Conservation (phyloP, 2,888 invertebrate genomes). For the Trichogramma evanescens region DNA sequence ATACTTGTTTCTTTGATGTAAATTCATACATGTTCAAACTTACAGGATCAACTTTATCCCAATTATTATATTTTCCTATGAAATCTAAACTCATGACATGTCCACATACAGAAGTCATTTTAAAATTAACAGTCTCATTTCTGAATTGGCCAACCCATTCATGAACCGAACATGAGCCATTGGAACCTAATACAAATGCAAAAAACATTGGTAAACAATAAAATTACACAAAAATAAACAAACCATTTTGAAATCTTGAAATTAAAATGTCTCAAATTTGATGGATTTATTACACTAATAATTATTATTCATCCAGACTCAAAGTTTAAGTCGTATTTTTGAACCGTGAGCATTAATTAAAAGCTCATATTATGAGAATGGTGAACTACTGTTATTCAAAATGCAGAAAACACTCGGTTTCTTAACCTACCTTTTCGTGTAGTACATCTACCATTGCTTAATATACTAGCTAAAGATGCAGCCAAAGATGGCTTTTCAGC, state of each 20-base stretch:
- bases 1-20: not conserved
- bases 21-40: slow-evolving; percentile 29
- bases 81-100: slow-evolving; percentile 98
- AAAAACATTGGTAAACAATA: slow-evolving; percentile 2
- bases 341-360: too few species aligned
- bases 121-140: slow-evolving; percentile 65
- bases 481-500: slow-evolving; percentile 99
- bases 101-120: slow-evolving; percentile 98
- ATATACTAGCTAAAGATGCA: slow-evolving; percentile 83
- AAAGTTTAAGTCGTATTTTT: too few species aligned
- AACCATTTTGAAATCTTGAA: not conserved
- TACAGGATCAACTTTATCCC: slow-evolving; percentile 95
- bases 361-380: not conserved
- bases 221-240: not conserved
- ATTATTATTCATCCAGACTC: too few species aligned
- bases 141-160: slow-evolving; percentile 86
- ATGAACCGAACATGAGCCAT: slow-evolving; percentile 86
- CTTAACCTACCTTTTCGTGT: slow-evolving; percentile 65
- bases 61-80: slow-evolving; percentile 85
- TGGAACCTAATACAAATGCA: slow-evolving; percentile 57
- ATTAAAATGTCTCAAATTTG: not conserved
- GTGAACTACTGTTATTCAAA: not conserved
- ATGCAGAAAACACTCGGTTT: slow-evolving; percentile 15
- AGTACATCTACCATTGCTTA: slow-evolving; percentile 77
- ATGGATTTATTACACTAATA: too few species aligned